These are phyloP conservation scores for Fragum fragum DNA, from an alignment of 2,888 invertebrate genomes.

Conservation along the genomic window DNA sequence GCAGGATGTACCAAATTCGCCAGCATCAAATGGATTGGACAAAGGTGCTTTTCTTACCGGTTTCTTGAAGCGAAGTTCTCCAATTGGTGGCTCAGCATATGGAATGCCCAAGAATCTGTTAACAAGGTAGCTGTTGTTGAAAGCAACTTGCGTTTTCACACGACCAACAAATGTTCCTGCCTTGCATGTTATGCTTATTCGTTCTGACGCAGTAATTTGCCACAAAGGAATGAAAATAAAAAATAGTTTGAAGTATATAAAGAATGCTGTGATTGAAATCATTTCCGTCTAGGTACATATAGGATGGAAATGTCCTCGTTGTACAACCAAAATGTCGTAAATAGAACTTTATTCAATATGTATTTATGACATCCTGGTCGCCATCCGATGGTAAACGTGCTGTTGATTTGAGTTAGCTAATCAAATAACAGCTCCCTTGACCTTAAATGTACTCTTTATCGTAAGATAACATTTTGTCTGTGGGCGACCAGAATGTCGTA, in stretches of 20 bases:
- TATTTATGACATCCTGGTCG: too few species aligned
- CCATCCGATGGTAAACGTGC: too few species aligned
- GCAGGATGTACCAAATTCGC: slow-evolving; percentile 24
- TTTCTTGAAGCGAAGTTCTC: slow-evolving; percentile 35
- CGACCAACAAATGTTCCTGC: slow-evolving; percentile 21
- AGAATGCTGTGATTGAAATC: not conserved
- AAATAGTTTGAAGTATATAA: not conserved
- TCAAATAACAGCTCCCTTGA: too few species aligned
- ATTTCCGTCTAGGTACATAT: not conserved
- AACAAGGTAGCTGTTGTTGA: not conserved
- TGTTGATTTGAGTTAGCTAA: too few species aligned
- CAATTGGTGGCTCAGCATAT: slow-evolving; percentile 46
- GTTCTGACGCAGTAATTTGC: too few species aligned
- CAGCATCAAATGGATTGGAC: slow-evolving; percentile 31
- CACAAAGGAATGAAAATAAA: not conserved
- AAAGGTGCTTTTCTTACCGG: slow-evolving; percentile 28
- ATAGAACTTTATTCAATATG: too few species aligned
- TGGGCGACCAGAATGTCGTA: too few species aligned
- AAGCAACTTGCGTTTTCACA: not conserved
- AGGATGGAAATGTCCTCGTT: too few species aligned
- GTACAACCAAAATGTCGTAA: too few species aligned
- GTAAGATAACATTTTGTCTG: too few species aligned
- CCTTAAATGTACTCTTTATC: too few species aligned
- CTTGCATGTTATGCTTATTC: not conserved
- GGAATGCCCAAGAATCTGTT: slow-evolving; percentile 41